Percentiles rank a stretch among this genome's conserved stretches.
Conservation (phyloP, 2,113 vertebrate genomes). For the Cochlearius cochlearius region DNA sequence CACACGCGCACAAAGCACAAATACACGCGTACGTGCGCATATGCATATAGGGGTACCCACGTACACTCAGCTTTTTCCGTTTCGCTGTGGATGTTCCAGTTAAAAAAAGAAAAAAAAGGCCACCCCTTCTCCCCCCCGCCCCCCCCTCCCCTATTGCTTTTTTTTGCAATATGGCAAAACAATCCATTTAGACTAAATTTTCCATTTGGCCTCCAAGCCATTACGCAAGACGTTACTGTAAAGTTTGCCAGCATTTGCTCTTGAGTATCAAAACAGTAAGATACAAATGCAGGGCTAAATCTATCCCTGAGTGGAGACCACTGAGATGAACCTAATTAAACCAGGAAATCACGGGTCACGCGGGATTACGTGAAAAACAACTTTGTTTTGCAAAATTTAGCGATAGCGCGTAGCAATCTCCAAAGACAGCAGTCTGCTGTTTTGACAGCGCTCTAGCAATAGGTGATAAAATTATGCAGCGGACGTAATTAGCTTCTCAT, state of each 20-base stretch:
- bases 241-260: background rate
- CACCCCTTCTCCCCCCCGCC: fast-evolving
- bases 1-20: no score
- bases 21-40: no score
- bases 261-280: background rate
- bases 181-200: background rate
- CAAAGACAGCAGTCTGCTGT: background rate
- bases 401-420: background rate
- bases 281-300: background rate
- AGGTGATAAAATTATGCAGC: background rate
- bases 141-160: background rate
- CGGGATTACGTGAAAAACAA: background rate
- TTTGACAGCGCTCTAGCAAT: background rate
- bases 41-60: fast-evolving
- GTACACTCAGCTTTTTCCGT: fast-evolving
- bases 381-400: background rate
- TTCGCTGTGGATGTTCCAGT: background rate
- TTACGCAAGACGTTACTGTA: background rate
- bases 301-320: background rate
- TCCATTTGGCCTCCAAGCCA: background rate
- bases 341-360: background rate
- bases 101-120: background rate
- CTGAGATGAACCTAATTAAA: background rate
- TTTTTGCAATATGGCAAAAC: background rate
- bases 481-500: background rate